These are phyloP conservation scores for Pristionchus japonicus DNA, from an alignment of 2,888 invertebrate genomes.

Conservation along the genomic window DNA sequence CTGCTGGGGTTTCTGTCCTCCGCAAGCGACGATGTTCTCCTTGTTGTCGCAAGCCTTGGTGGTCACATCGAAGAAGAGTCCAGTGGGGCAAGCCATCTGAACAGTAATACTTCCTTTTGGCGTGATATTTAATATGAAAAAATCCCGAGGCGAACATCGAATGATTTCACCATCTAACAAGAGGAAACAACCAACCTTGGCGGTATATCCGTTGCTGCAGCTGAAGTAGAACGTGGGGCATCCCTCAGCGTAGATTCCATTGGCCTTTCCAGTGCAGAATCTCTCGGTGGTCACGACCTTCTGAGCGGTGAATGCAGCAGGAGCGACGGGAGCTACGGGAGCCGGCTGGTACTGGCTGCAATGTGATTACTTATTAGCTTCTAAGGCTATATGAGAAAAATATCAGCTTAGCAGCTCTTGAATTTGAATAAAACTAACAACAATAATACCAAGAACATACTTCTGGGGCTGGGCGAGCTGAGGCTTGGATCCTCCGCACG, in stretches of 20 bases:
- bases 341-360: background rate
- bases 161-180: no score
- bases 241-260: constrained; percentile 29
- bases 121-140: no score
- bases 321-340: background rate
- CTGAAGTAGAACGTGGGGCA: constrained; percentile 32
- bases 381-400: no score
- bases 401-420: no score
- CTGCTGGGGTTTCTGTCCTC: background rate
- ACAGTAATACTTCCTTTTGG: no score
- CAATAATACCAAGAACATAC: no score
- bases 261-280: constrained; percentile 32
- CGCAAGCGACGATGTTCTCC: constrained; percentile 43
- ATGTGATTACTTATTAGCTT: no score
- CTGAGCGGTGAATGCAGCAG: background rate
- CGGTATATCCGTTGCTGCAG: constrained; percentile 13
- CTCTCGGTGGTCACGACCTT: background rate
- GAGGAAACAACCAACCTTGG: no score
- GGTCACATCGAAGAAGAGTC: constrained; percentile 33
- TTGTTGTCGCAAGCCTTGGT: background rate
- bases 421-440: no score
- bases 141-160: no score
- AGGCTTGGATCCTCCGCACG: constrained; percentile 48
- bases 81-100: constrained; percentile 32
- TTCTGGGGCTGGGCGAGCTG: background rate